phyloP scores from a whole-genome alignment of 2,113 vertebrate genomes.

The Ancistrus triradiatus region DNA sequence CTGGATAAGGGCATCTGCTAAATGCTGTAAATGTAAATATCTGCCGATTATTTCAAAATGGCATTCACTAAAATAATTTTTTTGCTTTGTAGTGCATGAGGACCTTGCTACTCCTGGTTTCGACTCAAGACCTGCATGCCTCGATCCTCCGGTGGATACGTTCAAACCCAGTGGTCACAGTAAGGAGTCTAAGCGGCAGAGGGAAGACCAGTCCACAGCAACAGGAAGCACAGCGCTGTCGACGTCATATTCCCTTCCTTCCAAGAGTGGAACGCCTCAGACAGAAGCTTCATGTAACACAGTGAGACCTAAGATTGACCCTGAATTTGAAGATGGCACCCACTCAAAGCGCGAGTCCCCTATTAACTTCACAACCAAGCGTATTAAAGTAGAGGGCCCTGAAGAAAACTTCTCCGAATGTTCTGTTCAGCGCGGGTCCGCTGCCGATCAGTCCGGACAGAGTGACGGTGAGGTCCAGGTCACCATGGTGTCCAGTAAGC shows the following conservation, averaged over 20 bases:
- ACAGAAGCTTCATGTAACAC: background rate
- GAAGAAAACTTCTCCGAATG: conserved; percentile 37
- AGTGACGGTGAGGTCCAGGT: conserved; percentile 46
- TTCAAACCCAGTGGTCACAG: background rate
- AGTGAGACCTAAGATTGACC: conserved; percentile 49
- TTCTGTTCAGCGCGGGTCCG: conserved; percentile 20
- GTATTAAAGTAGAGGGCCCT: conserved; percentile 53
- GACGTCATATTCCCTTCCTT: background rate
- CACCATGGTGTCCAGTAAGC: conserved; percentile 48
- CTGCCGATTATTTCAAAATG: no score
- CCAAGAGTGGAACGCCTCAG: background rate
- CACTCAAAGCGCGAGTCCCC: conserved; percentile 50
- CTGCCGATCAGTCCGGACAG: conserved; percentile 21
- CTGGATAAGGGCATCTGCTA: no score
- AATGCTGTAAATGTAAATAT: no score
- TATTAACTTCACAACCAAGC: conserved; percentile 45
- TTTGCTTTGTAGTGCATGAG: conserved; percentile 23
- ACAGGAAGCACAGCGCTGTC: background rate
- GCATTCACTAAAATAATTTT: no score
- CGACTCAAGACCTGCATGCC: background rate
- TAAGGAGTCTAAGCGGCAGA: conserved; percentile 10
- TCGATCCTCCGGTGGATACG: background rate
- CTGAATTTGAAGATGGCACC: conserved; percentile 48
- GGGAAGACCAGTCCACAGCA: background rate
- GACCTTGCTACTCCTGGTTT: background rate